These are phyloP conservation scores for Eulithis testata DNA, from an alignment of 2,888 invertebrate species.

Conservation along the genomic window DNA sequence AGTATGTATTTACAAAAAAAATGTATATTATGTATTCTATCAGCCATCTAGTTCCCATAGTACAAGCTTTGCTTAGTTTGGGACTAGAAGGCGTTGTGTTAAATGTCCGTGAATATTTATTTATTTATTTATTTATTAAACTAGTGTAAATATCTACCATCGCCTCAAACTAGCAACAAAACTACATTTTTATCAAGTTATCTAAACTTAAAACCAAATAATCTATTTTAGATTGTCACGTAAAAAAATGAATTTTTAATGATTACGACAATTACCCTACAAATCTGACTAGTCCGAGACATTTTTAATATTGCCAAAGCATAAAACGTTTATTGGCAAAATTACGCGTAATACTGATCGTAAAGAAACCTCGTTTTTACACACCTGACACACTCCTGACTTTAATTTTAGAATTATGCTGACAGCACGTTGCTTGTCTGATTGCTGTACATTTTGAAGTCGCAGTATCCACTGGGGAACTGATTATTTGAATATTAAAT, in stretches of 20 bases:
- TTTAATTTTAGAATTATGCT: constrained; percentile 41
- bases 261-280: neutral
- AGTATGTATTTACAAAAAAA: too few species aligned
- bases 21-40: too few species aligned
- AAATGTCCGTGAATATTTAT: too few species aligned
- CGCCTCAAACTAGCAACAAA: too few species aligned
- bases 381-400: constrained; percentile 27
- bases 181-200: too few species aligned
- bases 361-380: constrained; percentile 26
- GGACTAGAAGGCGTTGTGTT: too few species aligned
- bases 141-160: too few species aligned
- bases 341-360: constrained; percentile 23
- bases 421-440: constrained; percentile 48
- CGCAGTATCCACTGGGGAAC: constrained; percentile 40
- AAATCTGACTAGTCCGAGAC: neutral
- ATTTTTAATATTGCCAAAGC: constrained; percentile 10
- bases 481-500: constrained; percentile 4
- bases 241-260: neutral
- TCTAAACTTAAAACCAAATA: too few species aligned
- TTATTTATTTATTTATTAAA: too few species aligned
- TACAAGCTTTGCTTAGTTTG: too few species aligned
- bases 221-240: too few species aligned
- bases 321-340: constrained; percentile 20
- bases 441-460: constrained; percentile 53
- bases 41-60: too few species aligned